A percentile compares a stretch with the other conserved stretches of the same genome.
Evolutionary conservation across 2,113 vertebrate species (phyloP).

Genomic region (Lipotes vexillifer): DNA sequence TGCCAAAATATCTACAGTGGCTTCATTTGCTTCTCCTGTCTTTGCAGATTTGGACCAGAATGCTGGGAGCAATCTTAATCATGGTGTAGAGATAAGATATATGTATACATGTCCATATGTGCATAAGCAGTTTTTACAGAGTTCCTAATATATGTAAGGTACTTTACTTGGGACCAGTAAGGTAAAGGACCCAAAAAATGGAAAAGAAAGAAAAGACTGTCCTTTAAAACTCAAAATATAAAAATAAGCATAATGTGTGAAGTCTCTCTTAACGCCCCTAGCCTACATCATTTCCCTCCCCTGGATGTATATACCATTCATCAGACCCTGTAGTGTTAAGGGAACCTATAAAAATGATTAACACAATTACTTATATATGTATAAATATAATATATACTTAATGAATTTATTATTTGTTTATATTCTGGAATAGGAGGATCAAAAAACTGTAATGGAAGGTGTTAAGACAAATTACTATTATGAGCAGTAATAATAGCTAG

Average conservation of each 20-base stretch:
- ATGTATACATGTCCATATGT: background rate
- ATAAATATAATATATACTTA: background rate
- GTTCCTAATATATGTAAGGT: background rate
- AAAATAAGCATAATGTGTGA: background rate
- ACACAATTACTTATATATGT: background rate
- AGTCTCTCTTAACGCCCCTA: background rate
- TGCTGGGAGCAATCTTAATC: background rate
- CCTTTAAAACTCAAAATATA: background rate
- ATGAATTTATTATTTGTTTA: background rate
- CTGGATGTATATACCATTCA: background rate
- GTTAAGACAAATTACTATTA: background rate
- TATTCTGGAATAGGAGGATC: background rate
- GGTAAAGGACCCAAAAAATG: background rate
- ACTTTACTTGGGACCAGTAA: background rate
- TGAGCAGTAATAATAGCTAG: background rate
- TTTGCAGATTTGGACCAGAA: background rate
- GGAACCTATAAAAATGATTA: background rate
- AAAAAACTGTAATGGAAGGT: background rate
- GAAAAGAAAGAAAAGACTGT: background rate
- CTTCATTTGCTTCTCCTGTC: too few relatives aligned
- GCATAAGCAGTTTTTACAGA: background rate
- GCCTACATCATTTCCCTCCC: background rate
- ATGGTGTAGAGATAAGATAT: background rate
- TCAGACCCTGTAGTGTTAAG: background rate
- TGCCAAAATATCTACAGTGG: background rate